Conservation (phyloP, 2,888 invertebrate genomes). For the Apodemia mormo region DNA sequence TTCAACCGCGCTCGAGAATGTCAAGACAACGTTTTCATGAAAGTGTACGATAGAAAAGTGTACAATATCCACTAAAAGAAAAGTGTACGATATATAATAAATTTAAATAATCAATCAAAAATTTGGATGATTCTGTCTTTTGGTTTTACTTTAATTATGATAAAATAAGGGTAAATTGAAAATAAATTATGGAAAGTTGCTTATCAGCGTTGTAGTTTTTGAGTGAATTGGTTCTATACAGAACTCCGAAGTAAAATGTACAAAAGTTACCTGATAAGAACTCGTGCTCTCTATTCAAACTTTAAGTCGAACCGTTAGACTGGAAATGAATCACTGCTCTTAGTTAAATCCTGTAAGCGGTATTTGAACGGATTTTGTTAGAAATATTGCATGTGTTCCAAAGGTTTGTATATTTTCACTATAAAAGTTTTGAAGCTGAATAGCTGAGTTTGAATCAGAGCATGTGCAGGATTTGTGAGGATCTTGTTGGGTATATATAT, state of each 20-base stretch:
- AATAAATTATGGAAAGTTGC: background rate
- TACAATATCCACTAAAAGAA: too few relatives aligned
- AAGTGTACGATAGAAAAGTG: too few relatives aligned
- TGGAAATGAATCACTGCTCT: slow-evolving; percentile 34
- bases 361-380: slow-evolving; percentile 11
- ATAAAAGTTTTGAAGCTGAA: background rate
- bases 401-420: slow-evolving; percentile 3
- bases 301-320: slow-evolving; percentile 28
- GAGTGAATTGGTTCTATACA: slow-evolving; percentile 2
- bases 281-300: slow-evolving; percentile 21
- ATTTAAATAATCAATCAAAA: too few relatives aligned
- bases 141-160: too few relatives aligned
- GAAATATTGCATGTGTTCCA: slow-evolving; percentile 10
- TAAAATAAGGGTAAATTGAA: too few relatives aligned
- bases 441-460: background rate
- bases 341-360: slow-evolving; percentile 17
- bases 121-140: too few relatives aligned
- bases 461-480: background rate
- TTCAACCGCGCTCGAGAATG: too few relatives aligned
- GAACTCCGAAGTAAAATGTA: slow-evolving; percentile 15
- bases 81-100: too few relatives aligned
- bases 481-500: background rate
- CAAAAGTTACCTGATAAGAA: slow-evolving; percentile 24
- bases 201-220: background rate
- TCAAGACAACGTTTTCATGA: too few relatives aligned